Evolutionary conservation across 2,113 vertebrate species (phyloP).

Genomic region (Bostrychus sinensis): DNA sequence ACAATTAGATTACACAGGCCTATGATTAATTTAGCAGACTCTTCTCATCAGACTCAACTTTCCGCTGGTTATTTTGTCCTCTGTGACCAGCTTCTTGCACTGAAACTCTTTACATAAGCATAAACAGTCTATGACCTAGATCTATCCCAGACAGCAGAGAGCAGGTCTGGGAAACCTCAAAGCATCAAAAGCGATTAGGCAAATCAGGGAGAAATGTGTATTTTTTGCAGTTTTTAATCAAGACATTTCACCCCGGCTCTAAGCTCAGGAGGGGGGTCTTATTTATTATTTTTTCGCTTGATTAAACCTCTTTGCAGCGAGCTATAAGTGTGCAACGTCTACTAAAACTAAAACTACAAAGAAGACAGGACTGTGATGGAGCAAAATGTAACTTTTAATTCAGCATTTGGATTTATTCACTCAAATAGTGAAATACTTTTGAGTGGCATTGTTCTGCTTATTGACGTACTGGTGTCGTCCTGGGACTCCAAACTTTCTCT

Average conservation of each 20-base stretch:
- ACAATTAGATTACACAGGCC: neutral
- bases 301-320: slow-evolving; percentile 10
- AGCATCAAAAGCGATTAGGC: slow-evolving; percentile 11
- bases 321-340: neutral
- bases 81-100: slow-evolving; percentile 1
- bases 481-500: no score
- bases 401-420: no score
- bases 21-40: slow-evolving; percentile 1
- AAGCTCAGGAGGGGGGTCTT: slow-evolving; percentile 24
- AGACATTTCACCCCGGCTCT: slow-evolving; percentile 13
- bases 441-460: no score
- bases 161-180: slow-evolving; percentile 10
- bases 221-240: slow-evolving; percentile 16
- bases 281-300: slow-evolving; percentile 29
- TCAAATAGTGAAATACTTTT: no score
- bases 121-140: slow-evolving; percentile 26
- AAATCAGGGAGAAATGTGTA: neutral
- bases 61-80: neutral
- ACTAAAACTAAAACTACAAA: neutral
- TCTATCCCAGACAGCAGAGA: slow-evolving; percentile 17
- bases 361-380: neutral
- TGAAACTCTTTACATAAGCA: slow-evolving; percentile 7
- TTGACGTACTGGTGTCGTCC: no score
- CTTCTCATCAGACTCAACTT: neutral
- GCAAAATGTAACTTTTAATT: no score